A percentile compares a stretch with the other conserved stretches of the same genome.
phyloP scores from a whole-genome alignment of 2,888 invertebrate genomes.

The Pseudococcus jackbeardsleyi region DNA sequence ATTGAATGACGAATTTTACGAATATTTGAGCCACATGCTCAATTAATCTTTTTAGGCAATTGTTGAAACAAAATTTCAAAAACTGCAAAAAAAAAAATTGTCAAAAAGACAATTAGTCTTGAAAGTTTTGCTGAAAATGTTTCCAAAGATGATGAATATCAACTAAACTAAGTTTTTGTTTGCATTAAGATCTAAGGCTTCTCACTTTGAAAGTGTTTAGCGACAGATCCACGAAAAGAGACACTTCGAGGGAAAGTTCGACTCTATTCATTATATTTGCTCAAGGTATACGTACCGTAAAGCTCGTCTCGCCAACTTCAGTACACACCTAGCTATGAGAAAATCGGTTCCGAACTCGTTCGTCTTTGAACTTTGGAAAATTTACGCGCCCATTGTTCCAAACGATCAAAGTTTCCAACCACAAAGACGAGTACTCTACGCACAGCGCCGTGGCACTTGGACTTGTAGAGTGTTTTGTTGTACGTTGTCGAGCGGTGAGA shows the following conservation, averaged over 20 bases:
- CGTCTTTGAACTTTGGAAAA: conserved; percentile 41
- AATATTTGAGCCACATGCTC: too few relatives aligned
- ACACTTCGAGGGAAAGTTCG: conserved; percentile 44
- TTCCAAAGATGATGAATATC: neutral
- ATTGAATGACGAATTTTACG: too few relatives aligned
- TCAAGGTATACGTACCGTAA: neutral
- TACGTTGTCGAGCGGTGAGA: neutral
- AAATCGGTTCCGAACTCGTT: neutral
- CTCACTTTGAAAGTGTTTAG: too few relatives aligned
- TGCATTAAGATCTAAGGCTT: neutral
- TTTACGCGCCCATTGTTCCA: conserved; percentile 34
- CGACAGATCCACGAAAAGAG: neutral
- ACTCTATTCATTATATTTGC: conserved; percentile 40
- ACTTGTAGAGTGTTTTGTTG: conserved; percentile 33
- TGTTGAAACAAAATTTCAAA: too few relatives aligned
- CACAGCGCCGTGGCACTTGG: neutral
- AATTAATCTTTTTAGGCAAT: too few relatives aligned
- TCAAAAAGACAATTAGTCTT: neutral
- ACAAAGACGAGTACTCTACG: neutral
- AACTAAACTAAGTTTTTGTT: conserved; percentile 25
- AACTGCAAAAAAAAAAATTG: too few relatives aligned
- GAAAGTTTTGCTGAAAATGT: neutral
- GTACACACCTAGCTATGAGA: neutral
- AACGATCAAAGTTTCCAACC: conserved; percentile 26
- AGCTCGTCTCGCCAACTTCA: neutral